Conservation (phyloP, 2,113 vertebrate genomes). For the Clupea harengus region DNA sequence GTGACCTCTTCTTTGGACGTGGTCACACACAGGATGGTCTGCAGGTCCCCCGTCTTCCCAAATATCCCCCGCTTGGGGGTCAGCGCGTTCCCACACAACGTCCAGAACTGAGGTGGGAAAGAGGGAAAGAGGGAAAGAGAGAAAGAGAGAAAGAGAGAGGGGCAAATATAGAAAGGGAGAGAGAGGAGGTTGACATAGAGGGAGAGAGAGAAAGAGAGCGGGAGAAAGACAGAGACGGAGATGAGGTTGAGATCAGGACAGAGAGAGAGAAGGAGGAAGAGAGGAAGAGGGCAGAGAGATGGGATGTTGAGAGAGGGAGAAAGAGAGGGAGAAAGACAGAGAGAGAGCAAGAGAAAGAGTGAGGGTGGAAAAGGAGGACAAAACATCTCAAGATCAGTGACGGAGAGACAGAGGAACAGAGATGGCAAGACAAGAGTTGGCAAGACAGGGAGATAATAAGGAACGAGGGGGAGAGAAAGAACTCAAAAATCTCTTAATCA, state of each 20-base stretch:
- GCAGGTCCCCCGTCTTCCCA: slow-evolving; percentile 93
- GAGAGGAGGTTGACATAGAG: too few species aligned
- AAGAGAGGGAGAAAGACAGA: too few species aligned
- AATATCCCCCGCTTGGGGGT: slow-evolving; percentile 94
- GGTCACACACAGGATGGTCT: slow-evolving; percentile 93
- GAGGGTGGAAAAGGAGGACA: too few species aligned
- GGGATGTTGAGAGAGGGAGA: too few species aligned
- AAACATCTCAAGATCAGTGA: too few species aligned
- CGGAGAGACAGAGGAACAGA: too few species aligned
- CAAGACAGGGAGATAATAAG: background rate
- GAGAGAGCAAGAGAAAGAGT: too few species aligned
- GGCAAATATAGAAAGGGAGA: slow-evolving; percentile 27
- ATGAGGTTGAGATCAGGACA: background rate
- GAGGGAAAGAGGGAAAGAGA: background rate
- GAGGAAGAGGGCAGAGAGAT: background rate
- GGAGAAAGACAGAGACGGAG: slow-evolving; percentile 35
- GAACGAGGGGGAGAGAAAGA: too few species aligned
- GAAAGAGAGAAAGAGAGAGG: slow-evolving; percentile 44
- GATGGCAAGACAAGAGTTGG: too few species aligned
- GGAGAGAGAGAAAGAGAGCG: slow-evolving; percentile 41
- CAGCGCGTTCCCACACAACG: slow-evolving; percentile 89
- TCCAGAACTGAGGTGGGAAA: slow-evolving; percentile 83
- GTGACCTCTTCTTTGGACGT: slow-evolving; percentile 92
- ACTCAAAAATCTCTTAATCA: background rate
- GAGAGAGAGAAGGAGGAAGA: background rate